Evolutionary conservation across 2,797 vertebrate species (phyloP).

Genomic region (Rhadinocentrus ornatus): DNA sequence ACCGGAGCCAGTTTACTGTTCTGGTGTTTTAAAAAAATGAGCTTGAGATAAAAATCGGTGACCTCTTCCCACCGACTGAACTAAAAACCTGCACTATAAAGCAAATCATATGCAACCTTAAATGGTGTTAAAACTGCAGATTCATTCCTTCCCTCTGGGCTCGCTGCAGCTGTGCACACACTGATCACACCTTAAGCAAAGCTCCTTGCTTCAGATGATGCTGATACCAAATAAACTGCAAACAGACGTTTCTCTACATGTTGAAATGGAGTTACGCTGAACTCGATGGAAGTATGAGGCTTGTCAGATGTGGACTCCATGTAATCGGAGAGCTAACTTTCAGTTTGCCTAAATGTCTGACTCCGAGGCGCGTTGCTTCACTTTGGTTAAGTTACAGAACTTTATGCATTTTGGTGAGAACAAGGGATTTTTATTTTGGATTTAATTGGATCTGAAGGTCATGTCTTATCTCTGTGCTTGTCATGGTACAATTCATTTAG

Average conservation of each 20-base stretch:
- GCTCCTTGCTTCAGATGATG: neutral
- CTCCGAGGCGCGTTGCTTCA: neutral
- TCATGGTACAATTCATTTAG: neutral
- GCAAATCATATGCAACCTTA: neutral
- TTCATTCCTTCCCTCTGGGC: neutral
- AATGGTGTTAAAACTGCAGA: neutral
- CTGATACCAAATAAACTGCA: slow-evolving; percentile 2
- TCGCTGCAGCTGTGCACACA: slow-evolving; percentile 8
- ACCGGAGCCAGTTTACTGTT: slow-evolving; percentile 11
- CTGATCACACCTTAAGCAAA: neutral
- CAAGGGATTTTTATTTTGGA: slow-evolving; percentile 3
- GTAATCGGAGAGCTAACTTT: neutral
- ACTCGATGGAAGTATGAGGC: neutral
- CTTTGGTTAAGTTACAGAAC: neutral
- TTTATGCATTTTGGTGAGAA: neutral
- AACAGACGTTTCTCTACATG: neutral
- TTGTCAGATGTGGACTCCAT: neutral
- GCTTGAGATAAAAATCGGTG: no score
- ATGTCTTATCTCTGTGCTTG: neutral
- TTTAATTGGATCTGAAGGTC: slow-evolving; percentile 12
- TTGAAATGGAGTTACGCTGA: neutral
- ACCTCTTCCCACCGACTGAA: neutral
- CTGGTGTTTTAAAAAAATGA: no score
- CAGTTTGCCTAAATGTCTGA: neutral
- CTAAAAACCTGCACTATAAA: neutral